Evolutionary conservation across 2,888 invertebrate genomes (phyloP), one percentile per base, ranked within the genome.

Genomic region (Cotesia congregata): DNA sequence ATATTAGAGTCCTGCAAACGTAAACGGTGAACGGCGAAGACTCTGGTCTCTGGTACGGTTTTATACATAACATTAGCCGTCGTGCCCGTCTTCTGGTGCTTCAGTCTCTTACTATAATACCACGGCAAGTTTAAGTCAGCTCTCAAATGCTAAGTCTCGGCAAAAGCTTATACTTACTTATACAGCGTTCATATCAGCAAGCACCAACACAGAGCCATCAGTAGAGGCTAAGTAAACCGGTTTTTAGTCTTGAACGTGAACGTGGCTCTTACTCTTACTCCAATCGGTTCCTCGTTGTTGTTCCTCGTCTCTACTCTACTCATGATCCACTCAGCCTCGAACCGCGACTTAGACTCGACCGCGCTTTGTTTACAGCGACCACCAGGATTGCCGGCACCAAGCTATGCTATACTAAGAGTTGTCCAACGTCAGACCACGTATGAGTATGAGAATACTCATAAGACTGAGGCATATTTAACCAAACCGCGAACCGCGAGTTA

Each of bases 321-420:
- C 67, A 67, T 73, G 65, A 67, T 67, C 50, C 50, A 41, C 73
- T 59, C 41, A 65, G 59, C 59, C 73, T 67, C 73, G 65, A 67
- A 30, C 30, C 30, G 30, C 30, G 30, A 30, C 30, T 30, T 30
- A 30, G 73, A 73, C 67, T 73, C 67, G 59, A 39, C 61, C 71
- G 71, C 41, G 73, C 67, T 73, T 73, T 73, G 73, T 73, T 73
- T 73, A 73, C 73, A 50, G 73, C 73, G 73, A 73, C 73, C 73
- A 73, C 73, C 73, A 73, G 67, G 73, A 73, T 73, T 67, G 73
- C 67, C 65, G 73, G 73, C 72, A 50, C 72, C 64, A 41, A 64
- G 65, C 64, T 72, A 64, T 72, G 64, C 72, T 72, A 64, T 72
- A 41, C 72, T 72, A 15, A 65, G 38, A 30, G 39, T 38, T 72